Evolutionary conservation across 2,888 invertebrate species (phyloP).

Genomic region (Dicranocentrus wangi): DNA sequence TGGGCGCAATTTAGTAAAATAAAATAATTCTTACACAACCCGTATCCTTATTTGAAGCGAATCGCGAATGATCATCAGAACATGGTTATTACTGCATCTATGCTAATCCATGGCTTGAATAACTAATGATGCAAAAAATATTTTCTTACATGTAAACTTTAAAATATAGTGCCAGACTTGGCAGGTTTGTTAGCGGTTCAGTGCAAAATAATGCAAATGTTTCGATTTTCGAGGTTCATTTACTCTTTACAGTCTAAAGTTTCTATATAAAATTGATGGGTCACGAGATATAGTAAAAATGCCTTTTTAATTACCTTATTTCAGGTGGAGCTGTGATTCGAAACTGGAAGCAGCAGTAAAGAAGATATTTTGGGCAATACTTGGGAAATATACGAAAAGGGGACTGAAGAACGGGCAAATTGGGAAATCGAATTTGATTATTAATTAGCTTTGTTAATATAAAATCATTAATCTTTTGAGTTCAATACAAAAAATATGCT

Average conservation of each 20-base stretch:
- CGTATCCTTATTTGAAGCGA: neutral
- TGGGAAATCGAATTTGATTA: constrained; percentile 14
- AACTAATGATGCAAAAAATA: constrained; percentile 13
- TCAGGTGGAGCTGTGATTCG: no score
- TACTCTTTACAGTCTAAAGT: no score
- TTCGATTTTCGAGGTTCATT: no score
- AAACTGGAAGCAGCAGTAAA: no score
- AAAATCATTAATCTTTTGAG: no score
- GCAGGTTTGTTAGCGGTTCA: no score
- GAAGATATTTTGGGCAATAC: no score
- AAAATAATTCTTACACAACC: neutral
- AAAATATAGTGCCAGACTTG: neutral
- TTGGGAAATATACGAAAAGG: no score
- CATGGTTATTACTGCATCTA: constrained; percentile 9
- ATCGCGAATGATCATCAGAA: neutral
- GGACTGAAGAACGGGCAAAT: neutral
- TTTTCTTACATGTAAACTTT: neutral
- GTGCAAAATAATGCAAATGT: no score
- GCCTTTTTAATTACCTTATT: constrained; percentile 11
- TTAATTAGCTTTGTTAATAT: neutral
- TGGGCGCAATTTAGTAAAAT: neutral
- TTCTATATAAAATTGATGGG: no score
- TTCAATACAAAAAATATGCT: neutral
- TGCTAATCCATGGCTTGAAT: constrained; percentile 14
- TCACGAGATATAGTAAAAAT: no score